Evolutionary conservation across 2,113 vertebrate genomes (phyloP).

Genomic region (Nymphicus hollandicus): DNA sequence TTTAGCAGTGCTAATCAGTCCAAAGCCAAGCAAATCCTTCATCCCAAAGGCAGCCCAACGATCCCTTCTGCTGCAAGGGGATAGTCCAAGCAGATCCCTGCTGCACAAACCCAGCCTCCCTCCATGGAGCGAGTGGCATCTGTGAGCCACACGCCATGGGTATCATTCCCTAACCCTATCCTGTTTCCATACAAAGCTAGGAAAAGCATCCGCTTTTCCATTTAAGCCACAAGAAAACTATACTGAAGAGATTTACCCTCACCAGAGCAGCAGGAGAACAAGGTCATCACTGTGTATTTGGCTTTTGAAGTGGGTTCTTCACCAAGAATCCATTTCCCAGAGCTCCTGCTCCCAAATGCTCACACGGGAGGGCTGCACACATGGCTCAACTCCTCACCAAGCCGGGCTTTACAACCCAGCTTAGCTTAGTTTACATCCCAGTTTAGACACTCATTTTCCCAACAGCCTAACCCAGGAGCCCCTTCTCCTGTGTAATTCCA

Average conservation of each 20-base stretch:
- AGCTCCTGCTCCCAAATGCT: not conserved
- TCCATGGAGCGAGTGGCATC: not conserved
- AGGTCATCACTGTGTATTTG: no score
- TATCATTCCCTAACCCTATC: not conserved
- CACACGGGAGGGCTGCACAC: not conserved
- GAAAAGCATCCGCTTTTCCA: not conserved
- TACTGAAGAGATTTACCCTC: not conserved
- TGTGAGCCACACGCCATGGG: accelerated
- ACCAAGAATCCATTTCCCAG: not conserved
- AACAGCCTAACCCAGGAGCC: not conserved
- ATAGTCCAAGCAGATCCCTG: not conserved
- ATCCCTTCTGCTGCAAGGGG: not conserved
- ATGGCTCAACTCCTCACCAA: not conserved
- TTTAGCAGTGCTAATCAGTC: not conserved
- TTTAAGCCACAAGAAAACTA: not conserved
- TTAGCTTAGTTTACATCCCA: not conserved
- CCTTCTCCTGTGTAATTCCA: not conserved
- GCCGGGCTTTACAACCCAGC: not conserved
- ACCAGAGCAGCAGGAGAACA: not conserved
- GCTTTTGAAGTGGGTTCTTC: not conserved
- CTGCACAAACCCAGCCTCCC: not conserved
- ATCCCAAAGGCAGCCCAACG: not conserved
- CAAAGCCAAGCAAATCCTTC: not conserved
- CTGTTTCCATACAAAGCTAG: no score
- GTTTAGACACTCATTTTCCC: not conserved